phyloP scores from a whole-genome alignment of 2,888 invertebrate species.

The Drosophila suboccidentalis region DNA sequence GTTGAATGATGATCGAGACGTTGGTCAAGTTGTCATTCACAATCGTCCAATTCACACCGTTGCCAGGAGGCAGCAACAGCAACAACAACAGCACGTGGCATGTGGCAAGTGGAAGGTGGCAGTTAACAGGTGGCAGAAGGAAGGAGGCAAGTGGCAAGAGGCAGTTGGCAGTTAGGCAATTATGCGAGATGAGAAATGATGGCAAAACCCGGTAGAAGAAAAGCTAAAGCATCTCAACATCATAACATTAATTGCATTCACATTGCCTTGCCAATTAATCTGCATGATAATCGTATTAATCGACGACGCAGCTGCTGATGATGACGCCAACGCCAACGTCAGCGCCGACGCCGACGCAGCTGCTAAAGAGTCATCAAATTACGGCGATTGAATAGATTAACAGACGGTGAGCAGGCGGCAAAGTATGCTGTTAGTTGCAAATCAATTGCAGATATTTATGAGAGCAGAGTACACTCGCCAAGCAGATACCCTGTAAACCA shows the following conservation, averaged over 20 bases:
- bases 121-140: conserved; percentile 16
- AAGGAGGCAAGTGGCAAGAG: conserved; percentile 18
- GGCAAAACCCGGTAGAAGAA: conserved; percentile 44
- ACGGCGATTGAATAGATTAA: conserved; percentile 22
- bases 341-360: conserved; percentile 2
- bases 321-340: background rate
- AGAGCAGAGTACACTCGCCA: background rate
- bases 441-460: conserved; percentile 1
- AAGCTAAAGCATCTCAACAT: conserved; percentile 33
- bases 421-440: conserved; percentile 10
- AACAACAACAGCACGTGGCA: conserved; percentile 17
- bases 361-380: conserved; percentile 27
- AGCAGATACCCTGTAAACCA: background rate
- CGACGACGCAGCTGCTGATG: conserved; percentile 21
- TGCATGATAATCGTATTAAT: conserved; percentile 71
- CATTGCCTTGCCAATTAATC: conserved; percentile 67
- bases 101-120: conserved; percentile 10
- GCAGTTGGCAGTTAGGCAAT: conserved; percentile 31
- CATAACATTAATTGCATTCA: conserved; percentile 66
- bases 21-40: conserved; percentile 49
- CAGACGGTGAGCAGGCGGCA: conserved; percentile 12
- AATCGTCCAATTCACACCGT: conserved; percentile 44
- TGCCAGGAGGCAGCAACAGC: conserved; percentile 8
- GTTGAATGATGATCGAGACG: conserved; percentile 40
- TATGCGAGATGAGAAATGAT: conserved; percentile 53